Evolutionary conservation across 2,113 vertebrate genomes (phyloP).

Genomic region (Catagonus wagneri): DNA sequence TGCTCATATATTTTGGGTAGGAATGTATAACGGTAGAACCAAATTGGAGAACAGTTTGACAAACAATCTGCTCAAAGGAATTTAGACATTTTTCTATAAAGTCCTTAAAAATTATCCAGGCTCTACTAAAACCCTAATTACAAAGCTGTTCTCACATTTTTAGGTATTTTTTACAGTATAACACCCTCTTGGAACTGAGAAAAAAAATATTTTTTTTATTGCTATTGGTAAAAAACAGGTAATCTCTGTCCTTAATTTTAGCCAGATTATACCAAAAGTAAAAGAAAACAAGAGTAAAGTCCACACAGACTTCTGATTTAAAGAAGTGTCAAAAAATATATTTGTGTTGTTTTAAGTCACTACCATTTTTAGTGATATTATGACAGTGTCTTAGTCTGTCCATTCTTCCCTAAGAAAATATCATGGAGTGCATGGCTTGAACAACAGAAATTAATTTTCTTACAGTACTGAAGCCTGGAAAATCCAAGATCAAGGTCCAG

Average conservation of each 20-base stretch:
- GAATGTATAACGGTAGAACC: neutral
- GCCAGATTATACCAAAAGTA: neutral
- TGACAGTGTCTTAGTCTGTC: neutral
- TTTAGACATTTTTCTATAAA: neutral
- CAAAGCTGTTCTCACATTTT: neutral
- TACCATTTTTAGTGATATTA: neutral
- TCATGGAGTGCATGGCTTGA: neutral
- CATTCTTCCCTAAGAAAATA: neutral
- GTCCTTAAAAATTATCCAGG: neutral
- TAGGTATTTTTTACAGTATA: neutral
- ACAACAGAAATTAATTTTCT: neutral
- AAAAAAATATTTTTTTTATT: neutral
- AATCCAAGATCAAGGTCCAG: neutral
- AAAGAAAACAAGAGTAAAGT: neutral
- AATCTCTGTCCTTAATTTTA: neutral
- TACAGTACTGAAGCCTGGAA: neutral
- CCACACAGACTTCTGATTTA: neutral
- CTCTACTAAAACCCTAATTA: neutral
- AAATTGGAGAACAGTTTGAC: neutral
- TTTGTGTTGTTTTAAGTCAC: neutral
- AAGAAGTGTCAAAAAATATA: neutral
- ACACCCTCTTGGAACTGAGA: neutral
- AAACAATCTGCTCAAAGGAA: neutral
- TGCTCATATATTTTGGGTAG: neutral
- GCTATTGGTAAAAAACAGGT: neutral